A percentile compares a stretch with the other conserved stretches of the same genome.
Evolutionary conservation across 2,888 invertebrate species (phyloP).

Genomic region (Boloria euphrosyne): DNA sequence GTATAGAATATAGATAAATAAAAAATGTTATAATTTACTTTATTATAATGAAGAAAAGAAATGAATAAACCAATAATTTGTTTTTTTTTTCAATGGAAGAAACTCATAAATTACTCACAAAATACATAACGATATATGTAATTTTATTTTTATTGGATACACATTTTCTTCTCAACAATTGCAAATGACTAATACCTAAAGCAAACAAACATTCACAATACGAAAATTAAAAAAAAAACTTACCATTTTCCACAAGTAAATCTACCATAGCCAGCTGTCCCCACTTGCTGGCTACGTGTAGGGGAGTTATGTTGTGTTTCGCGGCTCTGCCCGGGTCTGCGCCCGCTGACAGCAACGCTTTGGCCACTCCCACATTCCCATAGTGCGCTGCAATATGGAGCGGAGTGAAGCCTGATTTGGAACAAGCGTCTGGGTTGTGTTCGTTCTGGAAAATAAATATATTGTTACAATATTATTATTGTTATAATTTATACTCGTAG

Average conservation of each 20-base stretch:
- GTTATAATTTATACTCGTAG: too few relatives aligned
- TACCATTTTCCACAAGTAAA: slow-evolving; percentile 90
- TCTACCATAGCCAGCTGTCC: slow-evolving; percentile 97
- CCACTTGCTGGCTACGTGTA: slow-evolving; percentile 99
- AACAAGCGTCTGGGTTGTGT: slow-evolving; percentile 97
- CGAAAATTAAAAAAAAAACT: slow-evolving; percentile 24
- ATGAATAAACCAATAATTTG: too few relatives aligned
- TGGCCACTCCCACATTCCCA: slow-evolving; percentile 97
- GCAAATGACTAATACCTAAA: too few relatives aligned
- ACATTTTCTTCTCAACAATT: too few relatives aligned
- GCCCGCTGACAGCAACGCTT: slow-evolving; percentile 92
- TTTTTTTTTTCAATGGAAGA: too few relatives aligned
- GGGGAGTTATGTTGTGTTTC: slow-evolving; percentile 98
- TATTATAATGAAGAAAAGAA: too few relatives aligned
- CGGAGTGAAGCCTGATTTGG: slow-evolving; percentile 98
- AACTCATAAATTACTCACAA: too few relatives aligned
- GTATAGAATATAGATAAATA: too few relatives aligned
- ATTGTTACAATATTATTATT: too few relatives aligned
- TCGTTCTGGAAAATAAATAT: slow-evolving; percentile 86
- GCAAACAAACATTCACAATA: not conserved
- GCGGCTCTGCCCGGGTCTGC: slow-evolving; percentile 98
- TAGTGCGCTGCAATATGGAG: slow-evolving; percentile 99
- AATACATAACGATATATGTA: too few relatives aligned
- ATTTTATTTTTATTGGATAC: too few relatives aligned
- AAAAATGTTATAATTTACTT: too few relatives aligned